Evolutionary conservation across 2,888 invertebrate species (phyloP).

Genomic region (Heliconius cydno): DNA sequence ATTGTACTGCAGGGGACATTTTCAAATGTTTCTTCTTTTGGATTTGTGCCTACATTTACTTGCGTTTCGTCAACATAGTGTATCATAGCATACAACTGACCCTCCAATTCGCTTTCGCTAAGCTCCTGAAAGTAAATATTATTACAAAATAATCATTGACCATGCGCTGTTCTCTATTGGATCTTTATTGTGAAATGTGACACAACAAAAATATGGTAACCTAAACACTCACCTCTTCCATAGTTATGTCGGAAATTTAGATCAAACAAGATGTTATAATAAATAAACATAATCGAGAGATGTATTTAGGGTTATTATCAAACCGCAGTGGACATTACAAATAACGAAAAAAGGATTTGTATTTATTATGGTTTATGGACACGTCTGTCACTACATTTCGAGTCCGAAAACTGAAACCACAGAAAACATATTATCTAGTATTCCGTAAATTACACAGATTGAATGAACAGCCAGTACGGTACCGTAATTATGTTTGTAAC

Average conservation of each 20-base stretch:
- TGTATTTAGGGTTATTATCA: slow-evolving; percentile 65
- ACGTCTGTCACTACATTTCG: slow-evolving; percentile 75
- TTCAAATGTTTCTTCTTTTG: slow-evolving; percentile 57
- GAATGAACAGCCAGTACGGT: background rate
- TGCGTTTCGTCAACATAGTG: slow-evolving; percentile 75
- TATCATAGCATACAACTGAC: slow-evolving; percentile 77
- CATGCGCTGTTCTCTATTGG: slow-evolving; percentile 37
- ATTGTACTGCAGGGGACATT: slow-evolving; percentile 64
- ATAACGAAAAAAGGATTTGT: slow-evolving; percentile 71
- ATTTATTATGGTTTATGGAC: slow-evolving; percentile 71
- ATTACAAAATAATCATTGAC: slow-evolving; percentile 57
- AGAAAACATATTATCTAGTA: slow-evolving; percentile 6
- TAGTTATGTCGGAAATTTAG: slow-evolving; percentile 72
- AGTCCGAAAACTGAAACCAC: slow-evolving; percentile 51
- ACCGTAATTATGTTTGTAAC: background rate
- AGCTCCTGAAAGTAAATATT: slow-evolving; percentile 71
- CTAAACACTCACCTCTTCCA: slow-evolving; percentile 77
- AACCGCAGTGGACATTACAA: slow-evolving; percentile 72
- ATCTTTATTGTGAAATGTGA: slow-evolving; percentile 63
- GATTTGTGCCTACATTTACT: slow-evolving; percentile 58
- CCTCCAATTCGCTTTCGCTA: slow-evolving; percentile 79
- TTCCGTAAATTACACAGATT: background rate
- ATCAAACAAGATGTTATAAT: slow-evolving; percentile 69
- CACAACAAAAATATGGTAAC: slow-evolving; percentile 72
- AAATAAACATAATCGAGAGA: slow-evolving; percentile 79